Conservation (phyloP, 2,888 invertebrate genomes). For the Adelognathus sp. region DNA sequence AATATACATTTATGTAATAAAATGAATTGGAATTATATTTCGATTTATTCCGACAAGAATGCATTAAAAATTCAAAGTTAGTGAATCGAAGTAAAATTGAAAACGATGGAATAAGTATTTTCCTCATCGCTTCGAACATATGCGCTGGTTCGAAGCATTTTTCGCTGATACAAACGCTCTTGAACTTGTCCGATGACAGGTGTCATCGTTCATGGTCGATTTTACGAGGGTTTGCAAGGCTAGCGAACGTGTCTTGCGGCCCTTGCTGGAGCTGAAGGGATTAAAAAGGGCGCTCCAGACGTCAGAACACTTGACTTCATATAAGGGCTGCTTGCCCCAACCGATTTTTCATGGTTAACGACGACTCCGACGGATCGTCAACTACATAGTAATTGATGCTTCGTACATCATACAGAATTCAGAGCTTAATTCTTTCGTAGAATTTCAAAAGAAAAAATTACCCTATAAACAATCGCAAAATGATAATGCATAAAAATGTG, state of each 20-base stretch:
- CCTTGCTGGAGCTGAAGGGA: not conserved
- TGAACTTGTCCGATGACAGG: conserved; percentile 51
- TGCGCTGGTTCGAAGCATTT: conserved; percentile 4
- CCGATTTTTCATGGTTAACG: not conserved
- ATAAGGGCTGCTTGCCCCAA: not conserved
- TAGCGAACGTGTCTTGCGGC: conserved; percentile 44
- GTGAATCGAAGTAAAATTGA: no score
- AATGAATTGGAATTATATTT: no score
- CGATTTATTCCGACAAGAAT: no score
- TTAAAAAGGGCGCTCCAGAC: not conserved
- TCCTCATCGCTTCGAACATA: not conserved
- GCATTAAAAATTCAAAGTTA: no score
- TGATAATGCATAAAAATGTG: no score
- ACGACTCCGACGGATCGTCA: not conserved
- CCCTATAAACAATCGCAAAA: no score
- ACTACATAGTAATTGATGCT: no score
- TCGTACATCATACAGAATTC: no score
- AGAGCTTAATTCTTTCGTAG: no score
- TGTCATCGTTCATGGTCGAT: conserved; percentile 54
- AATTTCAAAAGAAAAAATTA: no score
- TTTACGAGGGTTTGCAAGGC: conserved; percentile 52
- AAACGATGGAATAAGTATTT: not conserved
- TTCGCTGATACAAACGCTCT: conserved; percentile 48
- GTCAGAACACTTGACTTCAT: not conserved
- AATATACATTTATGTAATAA: no score